Conservation (phyloP, 2,888 invertebrate species). For the Ametastegia equiseti region DNA sequence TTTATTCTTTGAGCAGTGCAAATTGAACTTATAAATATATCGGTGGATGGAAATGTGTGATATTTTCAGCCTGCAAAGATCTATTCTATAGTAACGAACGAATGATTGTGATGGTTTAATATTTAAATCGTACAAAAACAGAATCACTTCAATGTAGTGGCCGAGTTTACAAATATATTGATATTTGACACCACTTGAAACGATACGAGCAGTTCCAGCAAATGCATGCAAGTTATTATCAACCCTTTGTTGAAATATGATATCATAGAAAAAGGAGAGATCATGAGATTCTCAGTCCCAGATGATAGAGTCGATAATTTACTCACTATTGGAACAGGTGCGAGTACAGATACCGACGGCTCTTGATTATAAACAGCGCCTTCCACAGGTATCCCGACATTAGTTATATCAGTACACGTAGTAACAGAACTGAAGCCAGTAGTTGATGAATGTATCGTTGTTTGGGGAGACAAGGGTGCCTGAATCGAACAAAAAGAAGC, state of each 20-base stretch:
- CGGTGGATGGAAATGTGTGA: neutral
- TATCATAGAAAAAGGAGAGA: neutral
- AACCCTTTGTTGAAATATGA: neutral
- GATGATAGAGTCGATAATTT: neutral
- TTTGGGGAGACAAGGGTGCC: slow-evolving; percentile 75
- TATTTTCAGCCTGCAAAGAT: no score
- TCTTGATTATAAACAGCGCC: slow-evolving; percentile 55
- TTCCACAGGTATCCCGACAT: slow-evolving; percentile 53
- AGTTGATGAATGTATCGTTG: slow-evolving; percentile 67
- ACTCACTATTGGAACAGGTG: slow-evolving; percentile 63
- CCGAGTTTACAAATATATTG: neutral
- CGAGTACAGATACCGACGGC: slow-evolving; percentile 51
- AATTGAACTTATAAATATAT: neutral
- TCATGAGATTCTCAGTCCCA: neutral
- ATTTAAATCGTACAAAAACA: no score
- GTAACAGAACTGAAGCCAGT: slow-evolving; percentile 40
- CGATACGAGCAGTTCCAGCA: neutral
- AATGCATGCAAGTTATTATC: neutral
- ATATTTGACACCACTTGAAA: neutral
- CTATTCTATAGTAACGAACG: no score
- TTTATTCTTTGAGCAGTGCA: neutral
- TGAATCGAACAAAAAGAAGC: slow-evolving; percentile 54
- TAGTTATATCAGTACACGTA: slow-evolving; percentile 27
- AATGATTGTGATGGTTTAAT: no score
- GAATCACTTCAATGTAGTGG: neutral